These are phyloP conservation scores for Formica aserva DNA, from an alignment of 2,888 invertebrate species.

Conservation along the genomic window DNA sequence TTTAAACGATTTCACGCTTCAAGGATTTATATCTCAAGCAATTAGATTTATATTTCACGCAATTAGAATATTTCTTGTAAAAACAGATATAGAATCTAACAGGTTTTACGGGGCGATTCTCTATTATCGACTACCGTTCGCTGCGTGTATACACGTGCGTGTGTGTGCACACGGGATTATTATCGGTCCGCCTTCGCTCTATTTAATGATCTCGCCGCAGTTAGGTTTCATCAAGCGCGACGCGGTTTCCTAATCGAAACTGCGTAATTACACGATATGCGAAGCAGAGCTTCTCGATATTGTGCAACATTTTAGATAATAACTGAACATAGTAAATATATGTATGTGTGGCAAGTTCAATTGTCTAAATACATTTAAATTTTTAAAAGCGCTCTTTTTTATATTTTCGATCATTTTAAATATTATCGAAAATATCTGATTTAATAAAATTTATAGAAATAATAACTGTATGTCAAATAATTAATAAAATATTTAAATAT, in stretches of 20 bases:
- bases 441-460: neutral
- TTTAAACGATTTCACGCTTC: neutral
- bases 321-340: neutral
- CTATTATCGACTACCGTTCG: conserved; percentile 12
- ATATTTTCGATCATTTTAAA: neutral
- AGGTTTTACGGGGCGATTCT: conserved; percentile 3
- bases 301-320: conserved; percentile 11
- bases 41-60: conserved; percentile 1
- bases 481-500: neutral
- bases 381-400: neutral
- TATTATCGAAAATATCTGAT: neutral
- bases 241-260: conserved; percentile 66
- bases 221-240: conserved; percentile 65
- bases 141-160: conserved; percentile 1
- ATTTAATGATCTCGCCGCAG: conserved; percentile 67
- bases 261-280: conserved; percentile 45
- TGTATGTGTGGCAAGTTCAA: neutral
- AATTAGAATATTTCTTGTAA: conserved; percentile 5
- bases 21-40: neutral
- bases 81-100: neutral
- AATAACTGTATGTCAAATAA: neutral
- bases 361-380: neutral
- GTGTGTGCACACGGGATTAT: conserved; percentile 48
- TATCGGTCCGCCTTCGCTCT: conserved; percentile 21
- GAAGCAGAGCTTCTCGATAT: neutral